phyloP scores from a whole-genome alignment of 1,140 invertebrate species.

The Philopotamus ludificatus region DNA sequence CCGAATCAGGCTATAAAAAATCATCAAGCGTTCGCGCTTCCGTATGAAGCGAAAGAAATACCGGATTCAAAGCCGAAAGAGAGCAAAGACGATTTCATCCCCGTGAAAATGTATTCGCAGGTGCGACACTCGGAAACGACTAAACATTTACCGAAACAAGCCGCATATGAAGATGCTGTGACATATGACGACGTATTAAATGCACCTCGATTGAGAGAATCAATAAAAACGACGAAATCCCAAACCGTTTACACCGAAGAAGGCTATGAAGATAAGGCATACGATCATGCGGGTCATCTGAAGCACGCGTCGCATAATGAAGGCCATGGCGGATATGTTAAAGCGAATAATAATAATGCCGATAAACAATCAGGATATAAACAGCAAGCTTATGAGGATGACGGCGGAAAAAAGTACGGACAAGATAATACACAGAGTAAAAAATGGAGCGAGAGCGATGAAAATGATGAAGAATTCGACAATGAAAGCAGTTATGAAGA shows the following conservation, averaged over 20 bases:
- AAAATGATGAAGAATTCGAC: slow-evolving; percentile 45
- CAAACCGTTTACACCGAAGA: slow-evolving; percentile 76
- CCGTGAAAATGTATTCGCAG: slow-evolving; percentile 66
- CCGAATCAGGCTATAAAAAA: slow-evolving; percentile 37
- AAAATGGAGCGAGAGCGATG: slow-evolving; percentile 46
- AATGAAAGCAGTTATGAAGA: slow-evolving; percentile 39
- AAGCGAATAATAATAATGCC: slow-evolving; percentile 48
- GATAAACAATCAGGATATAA: slow-evolving; percentile 51
- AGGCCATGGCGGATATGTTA: slow-evolving; percentile 50
- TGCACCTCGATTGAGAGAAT: slow-evolving; percentile 63
- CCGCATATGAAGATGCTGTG: slow-evolving; percentile 57
- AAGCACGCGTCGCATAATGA: slow-evolving; percentile 64
- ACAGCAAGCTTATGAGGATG: slow-evolving; percentile 45
- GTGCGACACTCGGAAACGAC: slow-evolving; percentile 63
- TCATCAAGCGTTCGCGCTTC: background rate
- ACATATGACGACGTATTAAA: slow-evolving; percentile 62
- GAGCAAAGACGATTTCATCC: slow-evolving; percentile 60
- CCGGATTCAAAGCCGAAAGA: slow-evolving; percentile 34
- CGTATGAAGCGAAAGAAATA: too few species aligned
- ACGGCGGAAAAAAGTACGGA: slow-evolving; percentile 44
- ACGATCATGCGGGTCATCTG: slow-evolving; percentile 72
- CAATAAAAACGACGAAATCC: slow-evolving; percentile 68
- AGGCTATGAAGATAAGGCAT: slow-evolving; percentile 74
- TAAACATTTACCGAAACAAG: slow-evolving; percentile 59
- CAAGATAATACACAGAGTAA: slow-evolving; percentile 47